Evolutionary conservation across 2,888 invertebrate species (phyloP).

Genomic region (Stegophylla sp.): DNA sequence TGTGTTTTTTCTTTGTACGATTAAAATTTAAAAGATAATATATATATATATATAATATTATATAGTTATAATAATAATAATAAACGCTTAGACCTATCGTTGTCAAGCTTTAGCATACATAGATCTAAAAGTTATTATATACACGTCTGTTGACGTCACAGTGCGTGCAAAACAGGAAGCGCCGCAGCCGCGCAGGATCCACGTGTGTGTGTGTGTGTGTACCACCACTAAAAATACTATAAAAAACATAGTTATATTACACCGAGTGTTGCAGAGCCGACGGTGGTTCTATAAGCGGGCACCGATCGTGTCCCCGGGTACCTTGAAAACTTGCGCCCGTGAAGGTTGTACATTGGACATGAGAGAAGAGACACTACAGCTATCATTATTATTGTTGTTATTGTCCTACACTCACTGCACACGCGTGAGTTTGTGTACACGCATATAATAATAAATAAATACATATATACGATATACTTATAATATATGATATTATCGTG

Average conservation of each 20-base stretch:
- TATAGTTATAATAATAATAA: too few species aligned
- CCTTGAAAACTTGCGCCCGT: slow-evolving; percentile 16
- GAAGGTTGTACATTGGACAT: slow-evolving; percentile 8
- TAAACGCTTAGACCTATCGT: too few species aligned
- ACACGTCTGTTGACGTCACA: neutral
- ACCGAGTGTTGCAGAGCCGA: neutral
- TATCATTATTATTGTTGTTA: neutral
- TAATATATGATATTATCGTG: too few species aligned
- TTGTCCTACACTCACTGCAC: neutral
- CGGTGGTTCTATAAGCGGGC: neutral
- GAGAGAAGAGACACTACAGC: neutral
- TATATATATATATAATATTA: too few species aligned
- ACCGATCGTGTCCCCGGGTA: slow-evolving; percentile 18
- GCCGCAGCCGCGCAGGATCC: neutral
- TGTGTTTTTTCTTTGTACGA: too few species aligned
- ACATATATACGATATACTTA: too few species aligned
- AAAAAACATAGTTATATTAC: neutral
- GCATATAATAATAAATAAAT: too few species aligned
- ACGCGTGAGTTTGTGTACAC: neutral
- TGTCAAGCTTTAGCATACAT: too few species aligned
- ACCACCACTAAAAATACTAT: too few species aligned
- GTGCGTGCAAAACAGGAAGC: neutral
- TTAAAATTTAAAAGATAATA: too few species aligned
- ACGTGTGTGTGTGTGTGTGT: neutral
- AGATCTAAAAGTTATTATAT: too few species aligned